A percentile compares a stretch with the other conserved stretches of the same genome.
phyloP scores from a whole-genome alignment of 2,113 vertebrate genomes.

The Gambusia holbrooki region DNA sequence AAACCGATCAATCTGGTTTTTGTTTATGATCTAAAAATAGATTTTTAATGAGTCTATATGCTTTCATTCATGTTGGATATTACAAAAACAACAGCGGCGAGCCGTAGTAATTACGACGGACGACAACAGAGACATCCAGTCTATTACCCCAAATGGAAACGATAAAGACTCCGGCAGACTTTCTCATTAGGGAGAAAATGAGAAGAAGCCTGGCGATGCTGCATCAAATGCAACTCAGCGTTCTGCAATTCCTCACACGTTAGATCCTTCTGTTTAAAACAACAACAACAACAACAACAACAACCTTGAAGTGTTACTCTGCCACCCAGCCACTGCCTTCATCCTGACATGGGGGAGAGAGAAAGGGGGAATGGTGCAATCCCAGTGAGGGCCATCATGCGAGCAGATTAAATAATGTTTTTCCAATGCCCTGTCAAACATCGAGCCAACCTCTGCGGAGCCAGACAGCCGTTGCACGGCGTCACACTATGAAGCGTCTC shows the following conservation, averaged over 20 bases:
- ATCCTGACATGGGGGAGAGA: slow-evolving; percentile 41
- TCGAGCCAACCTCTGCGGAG: slow-evolving; percentile 77
- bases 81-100: slow-evolving; percentile 35
- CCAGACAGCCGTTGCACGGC: slow-evolving; percentile 73
- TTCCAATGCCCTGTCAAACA: slow-evolving; percentile 83
- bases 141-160: slow-evolving; percentile 46
- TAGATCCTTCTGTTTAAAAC: slow-evolving; percentile 57
- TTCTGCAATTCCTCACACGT: slow-evolving; percentile 63
- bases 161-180: slow-evolving; percentile 49
- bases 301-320: slow-evolving; percentile 53
- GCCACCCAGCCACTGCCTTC: slow-evolving; percentile 71
- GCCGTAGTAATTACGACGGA: slow-evolving; percentile 51
- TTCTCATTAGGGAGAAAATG: slow-evolving; percentile 59
- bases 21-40: slow-evolving; percentile 24
- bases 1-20: background rate
- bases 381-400: slow-evolving; percentile 80
- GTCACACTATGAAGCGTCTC: slow-evolving; percentile 72
- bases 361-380: slow-evolving; percentile 69
- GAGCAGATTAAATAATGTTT: slow-evolving; percentile 86
- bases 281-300: slow-evolving; percentile 30
- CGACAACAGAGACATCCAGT: slow-evolving; percentile 41
- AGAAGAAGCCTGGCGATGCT: slow-evolving; percentile 66
- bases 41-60: slow-evolving; percentile 36
- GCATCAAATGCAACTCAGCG: slow-evolving; percentile 82
- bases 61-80: slow-evolving; percentile 44